Percentiles rank a stretch among this genome's conserved stretches.
Evolutionary conservation across 1,140 invertebrate genomes (phyloP).

Genomic region (Cotesia vestalis): DNA sequence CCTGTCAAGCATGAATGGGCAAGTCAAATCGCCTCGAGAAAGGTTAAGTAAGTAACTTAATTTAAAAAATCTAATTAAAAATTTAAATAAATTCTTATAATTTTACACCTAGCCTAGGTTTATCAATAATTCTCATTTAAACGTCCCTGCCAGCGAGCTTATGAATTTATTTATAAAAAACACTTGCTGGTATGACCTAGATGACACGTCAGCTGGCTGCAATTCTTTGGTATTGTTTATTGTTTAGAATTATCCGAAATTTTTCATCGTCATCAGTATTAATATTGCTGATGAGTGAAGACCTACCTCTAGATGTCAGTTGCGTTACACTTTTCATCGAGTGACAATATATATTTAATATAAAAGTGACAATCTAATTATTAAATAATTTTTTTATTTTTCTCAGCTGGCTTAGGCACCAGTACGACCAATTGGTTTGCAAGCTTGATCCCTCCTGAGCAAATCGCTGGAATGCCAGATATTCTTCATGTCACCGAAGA

Average conservation of each 20-base stretch:
- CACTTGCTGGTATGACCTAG: too few relatives aligned
- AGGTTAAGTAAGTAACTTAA: slow-evolving; percentile 57
- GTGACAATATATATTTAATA: background rate
- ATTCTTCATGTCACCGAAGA: slow-evolving; percentile 46
- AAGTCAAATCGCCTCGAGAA: slow-evolving; percentile 57
- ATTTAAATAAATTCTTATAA: slow-evolving; percentile 5
- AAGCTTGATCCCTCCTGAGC: slow-evolving; percentile 50
- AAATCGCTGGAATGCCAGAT: slow-evolving; percentile 50
- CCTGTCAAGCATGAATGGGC: slow-evolving; percentile 53
- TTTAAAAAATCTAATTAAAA: slow-evolving; percentile 7
- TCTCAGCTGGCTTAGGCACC: slow-evolving; percentile 50
- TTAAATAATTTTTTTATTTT: slow-evolving; percentile 29
- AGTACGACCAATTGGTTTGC: slow-evolving; percentile 50
- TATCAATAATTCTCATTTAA: background rate
- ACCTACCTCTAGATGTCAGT: too few relatives aligned
- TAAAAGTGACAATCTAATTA: background rate
- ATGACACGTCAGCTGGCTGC: too few relatives aligned
- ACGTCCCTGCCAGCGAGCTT: too few relatives aligned
- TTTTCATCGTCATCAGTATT: too few relatives aligned
- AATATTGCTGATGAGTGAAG: too few relatives aligned
- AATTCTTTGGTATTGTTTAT: too few relatives aligned
- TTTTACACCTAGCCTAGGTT: slow-evolving; percentile 4
- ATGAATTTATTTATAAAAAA: too few relatives aligned
- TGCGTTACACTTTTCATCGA: too few relatives aligned
- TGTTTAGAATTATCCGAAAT: too few relatives aligned